Evolutionary conservation across 2,113 vertebrate genomes (phyloP), one percentile per base, ranked within the genome.

Genomic region (Myotis davidii): DNA sequence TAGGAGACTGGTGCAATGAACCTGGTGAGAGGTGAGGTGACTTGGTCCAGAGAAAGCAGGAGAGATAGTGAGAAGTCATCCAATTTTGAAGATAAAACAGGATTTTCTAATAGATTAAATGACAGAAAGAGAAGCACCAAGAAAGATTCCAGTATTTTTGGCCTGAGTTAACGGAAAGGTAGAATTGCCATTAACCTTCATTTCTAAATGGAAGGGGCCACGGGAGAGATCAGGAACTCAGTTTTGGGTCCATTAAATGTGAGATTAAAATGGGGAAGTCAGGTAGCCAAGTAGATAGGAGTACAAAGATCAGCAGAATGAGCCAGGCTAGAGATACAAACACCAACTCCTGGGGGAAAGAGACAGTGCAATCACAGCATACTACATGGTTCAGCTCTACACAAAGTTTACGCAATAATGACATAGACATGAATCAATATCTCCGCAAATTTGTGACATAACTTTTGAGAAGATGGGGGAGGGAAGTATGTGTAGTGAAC

Each of bases 71-170:
- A 91, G 42, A 78, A 37, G 64, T n/a, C 52, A 78, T 72, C 84
- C 13, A 25, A 34, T 20, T 65, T 50, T 65, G 37, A 88, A 88
- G 61, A 50, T 59, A 65, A 74, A 90, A 76, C 1, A 83, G n/a
- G 52, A 45, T 48, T 88, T 96, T 78, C 70, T 78, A 77, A 87
- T 14, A 87, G 17, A 87, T 54, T 70, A 84, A 88, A 72, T 48
- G 23, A 78, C 3, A 54, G 67, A n/a, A 86, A 72, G 61, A 45
- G 59, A 94, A 23, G 16, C 72, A 23, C 65, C 45, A 50, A 48
- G 37, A 27, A 65, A 37, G 72, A 88, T 27, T 72, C 50, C 45
- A 39, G 11, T 56, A 48, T 65, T 73, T 91, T 78, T 17, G 37
- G 11, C 16, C 42, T 84, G 78, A 88, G 52, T 11, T 83, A 65